A percentile compares a stretch with the other conserved stretches of the same genome.
Evolutionary conservation across 2,888 invertebrate genomes (phyloP).

Genomic region (Deilephila elpenor): DNA sequence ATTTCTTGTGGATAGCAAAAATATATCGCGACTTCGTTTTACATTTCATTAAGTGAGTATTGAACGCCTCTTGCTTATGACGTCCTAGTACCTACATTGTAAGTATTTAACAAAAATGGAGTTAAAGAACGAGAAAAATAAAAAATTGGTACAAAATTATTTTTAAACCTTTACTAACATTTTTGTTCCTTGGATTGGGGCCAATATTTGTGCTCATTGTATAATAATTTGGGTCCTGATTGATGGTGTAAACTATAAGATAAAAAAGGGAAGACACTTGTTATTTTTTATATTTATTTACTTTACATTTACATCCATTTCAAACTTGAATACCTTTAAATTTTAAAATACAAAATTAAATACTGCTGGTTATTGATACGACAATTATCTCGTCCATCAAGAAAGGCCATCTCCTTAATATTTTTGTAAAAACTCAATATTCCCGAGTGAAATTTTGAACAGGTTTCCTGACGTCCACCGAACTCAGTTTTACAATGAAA

Average conservation of each 20-base stretch:
- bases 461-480: slow-evolving; percentile 3
- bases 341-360: background rate
- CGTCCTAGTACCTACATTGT: background rate
- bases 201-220: too few species aligned
- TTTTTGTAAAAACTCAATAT: slow-evolving; percentile 7
- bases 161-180: too few species aligned
- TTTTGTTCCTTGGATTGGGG: too few species aligned
- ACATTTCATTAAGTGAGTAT: background rate
- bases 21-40: background rate
- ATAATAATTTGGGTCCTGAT: too few species aligned
- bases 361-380: background rate
- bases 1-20: slow-evolving; percentile 21
- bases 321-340: too few species aligned
- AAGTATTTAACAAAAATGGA: too few species aligned
- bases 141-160: too few species aligned
- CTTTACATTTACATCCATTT: too few species aligned
- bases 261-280: too few species aligned
- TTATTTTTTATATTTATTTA: too few species aligned
- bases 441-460: slow-evolving; percentile 21
- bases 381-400: background rate
- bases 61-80: background rate
- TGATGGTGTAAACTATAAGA: too few species aligned
- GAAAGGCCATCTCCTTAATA: background rate
- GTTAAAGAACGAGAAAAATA: too few species aligned
- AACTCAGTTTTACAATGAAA: slow-evolving; percentile 30